Evolutionary conservation across 2,113 vertebrate genomes (phyloP).

Genomic region (Mustelus asterias): DNA sequence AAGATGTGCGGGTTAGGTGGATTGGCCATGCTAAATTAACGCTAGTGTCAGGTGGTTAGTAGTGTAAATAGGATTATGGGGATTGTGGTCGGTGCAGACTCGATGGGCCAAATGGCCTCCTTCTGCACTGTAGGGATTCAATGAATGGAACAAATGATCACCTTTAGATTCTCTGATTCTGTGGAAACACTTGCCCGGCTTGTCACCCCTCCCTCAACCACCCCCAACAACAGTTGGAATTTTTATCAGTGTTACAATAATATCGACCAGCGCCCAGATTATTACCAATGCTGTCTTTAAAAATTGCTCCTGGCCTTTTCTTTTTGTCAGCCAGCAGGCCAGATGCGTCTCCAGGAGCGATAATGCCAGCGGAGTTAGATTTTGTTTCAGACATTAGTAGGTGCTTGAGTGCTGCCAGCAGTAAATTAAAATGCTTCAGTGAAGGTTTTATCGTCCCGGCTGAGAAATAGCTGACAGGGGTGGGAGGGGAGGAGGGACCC

Average conservation of each 20-base stretch:
- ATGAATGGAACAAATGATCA: not conserved
- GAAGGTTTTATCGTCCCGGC: conserved; percentile 18
- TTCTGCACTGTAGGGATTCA: no score
- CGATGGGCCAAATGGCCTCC: no score
- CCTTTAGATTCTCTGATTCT: not conserved
- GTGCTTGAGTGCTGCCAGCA: conserved; percentile 15
- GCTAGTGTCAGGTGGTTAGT: no score
- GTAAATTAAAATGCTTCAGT: conserved; percentile 32
- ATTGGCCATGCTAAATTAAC: no score
- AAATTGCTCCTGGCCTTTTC: conserved; percentile 19
- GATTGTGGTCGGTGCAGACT: no score
- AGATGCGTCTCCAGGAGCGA: not conserved
- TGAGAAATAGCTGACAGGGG: not conserved
- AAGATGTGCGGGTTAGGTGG: no score
- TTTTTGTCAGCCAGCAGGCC: not conserved
- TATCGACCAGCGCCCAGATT: not conserved
- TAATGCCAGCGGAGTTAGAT: not conserved
- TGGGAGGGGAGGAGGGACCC: not conserved
- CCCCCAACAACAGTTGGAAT: not conserved
- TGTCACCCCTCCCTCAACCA: not conserved
- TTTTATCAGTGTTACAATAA: not conserved
- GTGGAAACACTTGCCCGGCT: not conserved
- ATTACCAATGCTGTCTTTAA: not conserved
- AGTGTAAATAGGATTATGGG: no score
- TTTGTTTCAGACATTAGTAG: conserved; percentile 20